phyloP scores from a whole-genome alignment of 2,888 invertebrate genomes.

The Pterostichus madidus region DNA sequence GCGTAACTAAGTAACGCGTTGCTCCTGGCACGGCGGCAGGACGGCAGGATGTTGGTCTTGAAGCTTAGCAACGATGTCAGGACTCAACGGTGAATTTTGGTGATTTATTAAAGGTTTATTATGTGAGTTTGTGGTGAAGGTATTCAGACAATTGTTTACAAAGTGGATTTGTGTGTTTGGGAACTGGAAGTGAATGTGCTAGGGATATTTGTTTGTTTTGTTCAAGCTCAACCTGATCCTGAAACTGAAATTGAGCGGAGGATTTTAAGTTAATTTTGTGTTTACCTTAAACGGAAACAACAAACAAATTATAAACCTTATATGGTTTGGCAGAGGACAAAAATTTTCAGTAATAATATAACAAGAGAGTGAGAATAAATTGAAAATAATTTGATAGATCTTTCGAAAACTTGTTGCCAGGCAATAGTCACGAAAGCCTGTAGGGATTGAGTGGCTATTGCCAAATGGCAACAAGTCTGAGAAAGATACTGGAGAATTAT shows the following conservation, averaged over 20 bases:
- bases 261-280: slow-evolving; percentile 27
- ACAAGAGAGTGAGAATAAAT: too few relatives aligned
- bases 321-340: too few relatives aligned
- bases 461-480: too few relatives aligned
- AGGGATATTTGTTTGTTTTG: slow-evolving; percentile 13
- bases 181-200: slow-evolving; percentile 5
- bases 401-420: too few relatives aligned
- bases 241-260: background rate
- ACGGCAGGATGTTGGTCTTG: slow-evolving; percentile 22
- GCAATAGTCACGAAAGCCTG: too few relatives aligned
- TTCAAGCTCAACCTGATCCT: background rate
- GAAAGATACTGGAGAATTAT: too few relatives aligned
- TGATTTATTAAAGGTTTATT: slow-evolving; percentile 41
- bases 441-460: too few relatives aligned
- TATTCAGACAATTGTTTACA: slow-evolving; percentile 42
- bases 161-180: slow-evolving; percentile 24
- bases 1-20: slow-evolving; percentile 44
- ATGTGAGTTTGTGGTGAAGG: slow-evolving; percentile 11
- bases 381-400: too few relatives aligned
- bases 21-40: background rate
- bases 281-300: background rate
- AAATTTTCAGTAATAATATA: too few relatives aligned
- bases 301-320: slow-evolving; percentile 1
- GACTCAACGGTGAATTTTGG: slow-evolving; percentile 26
- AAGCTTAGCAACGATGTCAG: slow-evolving; percentile 28